Conservation (phyloP, 2,113 vertebrate genomes). For the Tiliqua scincoides region DNA sequence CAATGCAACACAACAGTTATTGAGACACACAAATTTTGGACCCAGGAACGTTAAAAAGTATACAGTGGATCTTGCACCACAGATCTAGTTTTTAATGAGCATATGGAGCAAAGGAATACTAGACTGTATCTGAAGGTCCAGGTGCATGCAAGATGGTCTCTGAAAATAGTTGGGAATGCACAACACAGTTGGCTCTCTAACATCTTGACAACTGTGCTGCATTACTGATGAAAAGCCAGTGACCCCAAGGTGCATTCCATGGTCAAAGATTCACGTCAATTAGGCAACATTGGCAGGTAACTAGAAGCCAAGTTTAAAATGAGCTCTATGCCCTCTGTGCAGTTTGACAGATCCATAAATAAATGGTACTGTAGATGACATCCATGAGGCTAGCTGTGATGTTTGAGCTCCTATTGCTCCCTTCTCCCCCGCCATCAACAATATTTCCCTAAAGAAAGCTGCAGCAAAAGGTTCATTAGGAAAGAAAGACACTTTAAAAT, state of each 20-base stretch:
- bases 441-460: background rate
- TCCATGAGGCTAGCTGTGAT: background rate
- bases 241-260: background rate
- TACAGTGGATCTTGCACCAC: background rate
- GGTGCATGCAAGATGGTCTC: slow-evolving; percentile 7
- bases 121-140: background rate
- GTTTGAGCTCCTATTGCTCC: background rate
- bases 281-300: background rate
- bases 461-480: background rate
- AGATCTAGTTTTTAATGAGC: background rate
- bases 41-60: background rate
- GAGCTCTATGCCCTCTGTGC: background rate
- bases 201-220: slow-evolving; percentile 5
- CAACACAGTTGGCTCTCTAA: slow-evolving; percentile 1
- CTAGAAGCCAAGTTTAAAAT: slow-evolving; percentile 15
- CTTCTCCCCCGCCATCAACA: background rate
- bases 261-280: slow-evolving; percentile 24
- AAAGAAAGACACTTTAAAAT: too few species aligned
- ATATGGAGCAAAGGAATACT: slow-evolving; percentile 5
- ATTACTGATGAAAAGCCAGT: slow-evolving; percentile 19
- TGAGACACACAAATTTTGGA: background rate
- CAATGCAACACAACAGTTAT: background rate
- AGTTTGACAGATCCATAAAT: background rate
- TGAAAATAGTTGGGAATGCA: slow-evolving; percentile 19
- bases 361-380: background rate